These are phyloP conservation scores for Mimumesa dahlbomi DNA, from an alignment of 2,888 invertebrate species.

Conservation along the genomic window DNA sequence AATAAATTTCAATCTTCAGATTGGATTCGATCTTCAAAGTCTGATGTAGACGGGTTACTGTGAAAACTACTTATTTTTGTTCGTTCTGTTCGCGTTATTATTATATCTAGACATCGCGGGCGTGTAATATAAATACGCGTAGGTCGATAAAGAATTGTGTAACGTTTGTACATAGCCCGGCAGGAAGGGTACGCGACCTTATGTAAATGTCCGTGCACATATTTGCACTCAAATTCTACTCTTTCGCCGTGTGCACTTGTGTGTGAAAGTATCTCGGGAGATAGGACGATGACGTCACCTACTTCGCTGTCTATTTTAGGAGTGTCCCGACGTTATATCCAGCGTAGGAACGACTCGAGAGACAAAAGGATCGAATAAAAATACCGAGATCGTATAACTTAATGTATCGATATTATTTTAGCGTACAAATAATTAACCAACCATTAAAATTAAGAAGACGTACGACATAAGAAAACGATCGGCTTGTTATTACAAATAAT, in stretches of 20 bases:
- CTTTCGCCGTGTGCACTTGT: constrained; percentile 37
- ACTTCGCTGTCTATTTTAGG: constrained; percentile 77
- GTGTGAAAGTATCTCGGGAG: constrained; percentile 65
- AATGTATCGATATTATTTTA: constrained; percentile 73
- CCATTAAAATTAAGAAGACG: constrained; percentile 64
- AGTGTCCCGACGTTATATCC: constrained; percentile 70
- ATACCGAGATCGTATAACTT: constrained; percentile 70
- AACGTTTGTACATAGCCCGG: not conserved
- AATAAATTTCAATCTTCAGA: not conserved
- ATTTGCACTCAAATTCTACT: constrained; percentile 37
- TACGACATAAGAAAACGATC: constrained; percentile 57
- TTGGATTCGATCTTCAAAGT: not conserved
- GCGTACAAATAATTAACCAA: constrained; percentile 78
- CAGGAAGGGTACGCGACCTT: not conserved
- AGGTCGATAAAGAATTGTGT: constrained; percentile 12
- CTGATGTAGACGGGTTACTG: constrained; percentile 6
- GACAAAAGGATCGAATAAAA: constrained; percentile 57
- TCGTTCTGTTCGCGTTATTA: constrained; percentile 30
- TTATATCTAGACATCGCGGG: constrained; percentile 17
- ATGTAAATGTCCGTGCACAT: constrained; percentile 7
- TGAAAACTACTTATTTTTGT: constrained; percentile 18
- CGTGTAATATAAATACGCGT: constrained; percentile 15
- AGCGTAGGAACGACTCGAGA: constrained; percentile 52
- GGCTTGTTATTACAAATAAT: constrained; percentile 51
- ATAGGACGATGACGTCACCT: constrained; percentile 75